Evolutionary conservation across 2,113 vertebrate species (phyloP).

Genomic region (Crotalus viridis): DNA sequence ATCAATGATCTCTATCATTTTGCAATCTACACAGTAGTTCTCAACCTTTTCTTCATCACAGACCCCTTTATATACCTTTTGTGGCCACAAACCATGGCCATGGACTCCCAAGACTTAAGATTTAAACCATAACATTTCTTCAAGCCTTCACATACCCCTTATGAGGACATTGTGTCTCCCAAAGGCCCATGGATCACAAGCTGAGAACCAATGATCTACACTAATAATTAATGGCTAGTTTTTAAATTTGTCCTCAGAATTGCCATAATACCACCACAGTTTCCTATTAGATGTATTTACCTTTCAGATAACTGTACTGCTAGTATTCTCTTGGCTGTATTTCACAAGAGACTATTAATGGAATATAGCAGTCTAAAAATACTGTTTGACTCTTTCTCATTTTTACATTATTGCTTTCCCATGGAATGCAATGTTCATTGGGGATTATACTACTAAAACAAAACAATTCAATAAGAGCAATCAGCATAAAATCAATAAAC

Average conservation of each 20-base stretch:
- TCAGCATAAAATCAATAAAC: constrained; percentile 20
- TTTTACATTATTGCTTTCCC: not conserved
- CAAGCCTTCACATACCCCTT: not conserved
- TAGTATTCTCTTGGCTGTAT: not conserved
- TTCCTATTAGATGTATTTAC: not conserved
- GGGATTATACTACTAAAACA: not conserved
- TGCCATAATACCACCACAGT: not conserved
- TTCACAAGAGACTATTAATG: not conserved
- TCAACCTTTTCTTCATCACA: not conserved
- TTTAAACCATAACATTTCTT: not conserved
- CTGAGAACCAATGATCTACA: not conserved
- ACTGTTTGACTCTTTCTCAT: not conserved
- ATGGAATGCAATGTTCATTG: not conserved
- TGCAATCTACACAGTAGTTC: not conserved
- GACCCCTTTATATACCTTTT: not conserved
- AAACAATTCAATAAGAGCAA: constrained; percentile 13
- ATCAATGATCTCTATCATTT: not conserved
- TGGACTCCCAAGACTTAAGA: not conserved
- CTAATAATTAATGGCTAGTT: constrained; percentile 19
- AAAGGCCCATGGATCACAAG: not conserved
- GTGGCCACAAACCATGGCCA: not conserved
- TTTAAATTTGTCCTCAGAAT: constrained; percentile 20
- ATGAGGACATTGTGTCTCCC: not conserved
- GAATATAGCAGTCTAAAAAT: not conserved
- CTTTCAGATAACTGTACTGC: not conserved